Evolutionary conservation across 2,888 invertebrate species (phyloP).

Genomic region (Elgonia sp.): DNA sequence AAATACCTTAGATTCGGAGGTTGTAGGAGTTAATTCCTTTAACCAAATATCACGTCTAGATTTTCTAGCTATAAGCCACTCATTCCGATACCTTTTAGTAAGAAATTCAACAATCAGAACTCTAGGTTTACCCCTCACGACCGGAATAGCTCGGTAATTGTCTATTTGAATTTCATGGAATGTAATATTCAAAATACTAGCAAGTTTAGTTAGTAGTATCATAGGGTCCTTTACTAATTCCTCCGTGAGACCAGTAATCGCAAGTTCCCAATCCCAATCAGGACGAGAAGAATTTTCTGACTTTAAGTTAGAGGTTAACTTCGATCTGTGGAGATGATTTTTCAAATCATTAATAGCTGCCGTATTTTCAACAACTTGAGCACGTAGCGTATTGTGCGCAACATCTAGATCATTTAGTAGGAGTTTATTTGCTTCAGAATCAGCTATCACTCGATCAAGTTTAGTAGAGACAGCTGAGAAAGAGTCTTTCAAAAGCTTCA

Average conservation of each 20-base stretch:
- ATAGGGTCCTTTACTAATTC: not conserved
- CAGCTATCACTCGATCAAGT: not conserved
- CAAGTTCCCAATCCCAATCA: not conserved
- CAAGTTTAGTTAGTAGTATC: not conserved
- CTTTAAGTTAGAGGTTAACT: not conserved
- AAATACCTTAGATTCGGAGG: not conserved
- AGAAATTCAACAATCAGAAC: not conserved
- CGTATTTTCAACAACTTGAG: not conserved
- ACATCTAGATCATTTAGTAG: not conserved
- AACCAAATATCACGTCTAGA: too few relatives aligned
- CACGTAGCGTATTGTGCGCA: not conserved
- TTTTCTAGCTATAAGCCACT: not conserved
- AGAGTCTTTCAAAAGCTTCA: not conserved
- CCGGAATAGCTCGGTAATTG: not conserved
- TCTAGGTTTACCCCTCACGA: not conserved
- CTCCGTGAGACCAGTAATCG: not conserved
- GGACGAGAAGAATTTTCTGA: not conserved
- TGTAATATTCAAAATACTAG: not conserved
- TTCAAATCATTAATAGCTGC: not conserved
- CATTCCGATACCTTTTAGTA: not conserved
- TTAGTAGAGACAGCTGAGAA: not conserved
- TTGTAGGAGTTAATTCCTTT: not conserved
- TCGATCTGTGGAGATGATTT: not conserved
- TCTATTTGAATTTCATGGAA: not conserved
- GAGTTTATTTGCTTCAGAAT: not conserved